Percentiles rank a stretch among this genome's conserved stretches.
These are phyloP conservation scores for Drosophila neotestacea DNA, from an alignment of 2,888 invertebrate species.

Conservation along the genomic window DNA sequence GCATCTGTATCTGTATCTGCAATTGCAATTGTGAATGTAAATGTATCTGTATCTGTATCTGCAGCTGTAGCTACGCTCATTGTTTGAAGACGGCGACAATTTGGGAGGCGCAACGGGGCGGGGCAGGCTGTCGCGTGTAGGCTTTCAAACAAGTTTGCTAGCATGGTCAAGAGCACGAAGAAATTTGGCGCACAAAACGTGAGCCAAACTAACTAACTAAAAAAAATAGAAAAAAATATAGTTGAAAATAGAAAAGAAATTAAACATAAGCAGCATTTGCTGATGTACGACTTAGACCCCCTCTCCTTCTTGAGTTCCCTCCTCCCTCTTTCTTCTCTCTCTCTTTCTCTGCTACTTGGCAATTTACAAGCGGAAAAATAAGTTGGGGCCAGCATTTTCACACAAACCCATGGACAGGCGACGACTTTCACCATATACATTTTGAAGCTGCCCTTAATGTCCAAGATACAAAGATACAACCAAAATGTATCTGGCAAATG, in stretches of 20 bases:
- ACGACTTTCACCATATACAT: slow-evolving; percentile 46
- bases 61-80: slow-evolving; percentile 23
- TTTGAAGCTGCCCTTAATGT: slow-evolving; percentile 50
- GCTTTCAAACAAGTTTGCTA: slow-evolving; percentile 65
- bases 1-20: slow-evolving; percentile 6
- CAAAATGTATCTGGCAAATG: slow-evolving; percentile 34
- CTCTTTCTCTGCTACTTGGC: slow-evolving; percentile 6
- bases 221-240: slow-evolving; percentile 15
- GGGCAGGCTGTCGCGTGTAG: slow-evolving; percentile 35
- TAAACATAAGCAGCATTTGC: slow-evolving; percentile 52
- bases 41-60: slow-evolving; percentile 16
- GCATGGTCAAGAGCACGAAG: slow-evolving; percentile 65
- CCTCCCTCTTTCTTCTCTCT: not conserved
- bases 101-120: not conserved
- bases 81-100: slow-evolving; percentile 37
- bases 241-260: slow-evolving; percentile 69
- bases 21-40: slow-evolving; percentile 12
- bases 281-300: slow-evolving; percentile 25
- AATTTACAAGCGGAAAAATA: slow-evolving; percentile 31
- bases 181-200: slow-evolving; percentile 54
- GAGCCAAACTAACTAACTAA: slow-evolving; percentile 29
- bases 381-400: slow-evolving; percentile 26
- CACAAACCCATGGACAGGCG: slow-evolving; percentile 6
- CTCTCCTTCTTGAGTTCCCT: not conserved
- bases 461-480: slow-evolving; percentile 28